These are phyloP conservation scores for Ploceus nigricollis DNA, from an alignment of 2,113 vertebrate species.

Conservation along the genomic window DNA sequence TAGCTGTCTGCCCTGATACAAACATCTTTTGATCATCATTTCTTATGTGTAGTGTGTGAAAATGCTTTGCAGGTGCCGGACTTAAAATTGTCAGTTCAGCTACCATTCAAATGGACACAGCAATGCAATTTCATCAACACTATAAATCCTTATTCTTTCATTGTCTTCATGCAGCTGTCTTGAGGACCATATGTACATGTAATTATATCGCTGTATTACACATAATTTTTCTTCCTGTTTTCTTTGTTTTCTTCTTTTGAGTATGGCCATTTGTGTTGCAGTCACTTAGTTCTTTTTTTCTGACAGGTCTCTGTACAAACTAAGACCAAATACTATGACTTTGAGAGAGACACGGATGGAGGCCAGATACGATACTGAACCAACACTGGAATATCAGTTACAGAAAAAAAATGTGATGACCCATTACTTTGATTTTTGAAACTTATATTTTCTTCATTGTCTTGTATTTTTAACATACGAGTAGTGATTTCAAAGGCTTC, in stretches of 20 bases:
- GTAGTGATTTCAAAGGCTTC: neutral
- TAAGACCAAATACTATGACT: neutral
- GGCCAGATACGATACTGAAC: neutral
- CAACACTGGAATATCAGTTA: neutral
- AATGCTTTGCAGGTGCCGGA: slow-evolving; percentile 12
- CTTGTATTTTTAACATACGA: neutral
- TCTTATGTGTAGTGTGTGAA: neutral
- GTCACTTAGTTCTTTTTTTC: neutral
- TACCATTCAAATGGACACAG: slow-evolving; percentile 3
- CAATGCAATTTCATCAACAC: neutral
- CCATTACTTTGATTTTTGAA: neutral
- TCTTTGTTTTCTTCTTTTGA: neutral
- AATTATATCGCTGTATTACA: neutral
- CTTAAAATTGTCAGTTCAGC: slow-evolving; percentile 39
- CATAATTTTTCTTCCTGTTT: neutral
- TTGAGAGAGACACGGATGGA: neutral
- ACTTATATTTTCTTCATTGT: neutral
- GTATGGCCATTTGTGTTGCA: neutral
- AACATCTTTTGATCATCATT: neutral
- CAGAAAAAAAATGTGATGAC: neutral
- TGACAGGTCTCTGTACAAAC: neutral
- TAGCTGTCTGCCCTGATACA: neutral
- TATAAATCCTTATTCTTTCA: neutral
- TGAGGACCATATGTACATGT: neutral
- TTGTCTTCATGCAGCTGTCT: neutral